Evolutionary conservation across 2,113 vertebrate species (phyloP), one percentile per base, ranked within the genome.

Genomic region (Leptobrachium ailaonicum): DNA sequence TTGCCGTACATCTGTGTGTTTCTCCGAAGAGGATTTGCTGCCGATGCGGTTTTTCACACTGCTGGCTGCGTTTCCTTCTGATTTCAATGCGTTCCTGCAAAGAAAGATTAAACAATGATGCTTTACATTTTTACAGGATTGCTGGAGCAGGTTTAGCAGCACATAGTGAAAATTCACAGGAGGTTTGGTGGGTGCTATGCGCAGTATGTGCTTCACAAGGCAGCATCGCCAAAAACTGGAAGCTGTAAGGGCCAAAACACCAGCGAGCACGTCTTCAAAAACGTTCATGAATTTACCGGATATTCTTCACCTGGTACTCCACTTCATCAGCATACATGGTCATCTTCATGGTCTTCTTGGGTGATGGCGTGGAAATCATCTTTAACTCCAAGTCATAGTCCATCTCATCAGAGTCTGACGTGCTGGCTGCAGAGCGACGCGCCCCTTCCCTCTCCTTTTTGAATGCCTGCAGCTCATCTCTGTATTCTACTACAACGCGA

Each of bases 301-400:
- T 96, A 77, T 84, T 96, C 89, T 95, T 98, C 76, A 99, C 89
- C 68, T 95, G 94, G 0, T 90, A 93, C 71, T 99, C 97, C 72
- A 99, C 91, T 87, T 99, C 97, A 2, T 99, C 98, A 0, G 98
- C 97, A 72, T 99, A 99, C 98, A 99, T 99, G 0, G 98, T 99
- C 98, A 99, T 99, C 88, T 99, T 98, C 95, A 97, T 96, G 91
- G 94, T 98, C 83, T 98, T 99, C 86, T 99, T 99, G 20, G 97
- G 97, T 0, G 97, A 98, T 0, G 98, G 97, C 0, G 96, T 98
- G 2, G 98, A 98, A 75, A 99, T 99, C 98, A 99, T 99, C 88
- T 98, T 99, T 82, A 99, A 89, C 84, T 99, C 98, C 12, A 99
- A 92, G 82, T 99, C 98, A 45, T 99, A 99, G 89, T 99, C 98